Percentiles rank a stretch among this genome's conserved stretches.
phyloP scores from a whole-genome alignment of 1,140 invertebrate species.

The Drosophila athabasca region DNA sequence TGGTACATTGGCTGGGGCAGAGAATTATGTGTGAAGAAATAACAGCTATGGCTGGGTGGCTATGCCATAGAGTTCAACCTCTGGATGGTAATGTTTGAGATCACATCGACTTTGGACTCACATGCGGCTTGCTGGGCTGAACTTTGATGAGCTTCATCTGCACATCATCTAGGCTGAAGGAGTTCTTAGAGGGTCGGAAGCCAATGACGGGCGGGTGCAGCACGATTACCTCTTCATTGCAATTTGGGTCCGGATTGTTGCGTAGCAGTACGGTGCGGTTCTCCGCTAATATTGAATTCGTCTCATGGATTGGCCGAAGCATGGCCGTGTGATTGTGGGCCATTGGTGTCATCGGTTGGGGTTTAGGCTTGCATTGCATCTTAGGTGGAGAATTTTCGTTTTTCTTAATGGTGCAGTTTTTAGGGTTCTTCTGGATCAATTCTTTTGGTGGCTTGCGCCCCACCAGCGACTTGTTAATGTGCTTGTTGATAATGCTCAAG shows the following conservation, averaged over 20 bases:
- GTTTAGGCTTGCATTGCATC: background rate
- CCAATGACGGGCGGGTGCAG: conserved; percentile 41
- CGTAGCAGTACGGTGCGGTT: background rate
- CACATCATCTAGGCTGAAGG: conserved; percentile 14
- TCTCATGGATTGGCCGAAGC: conserved; percentile 7
- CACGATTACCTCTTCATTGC: conserved; percentile 41
- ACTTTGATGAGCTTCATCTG: conserved; percentile 20
- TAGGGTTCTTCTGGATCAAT: background rate
- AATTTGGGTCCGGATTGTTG: conserved; percentile 27
- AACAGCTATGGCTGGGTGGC: conserved; percentile 33
- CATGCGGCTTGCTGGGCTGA: too few species aligned
- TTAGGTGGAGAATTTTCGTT: background rate
- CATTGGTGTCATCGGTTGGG: background rate
- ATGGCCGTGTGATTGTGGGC: background rate
- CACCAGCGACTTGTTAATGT: conserved; percentile 2
- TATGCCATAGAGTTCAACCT: conserved; percentile 14
- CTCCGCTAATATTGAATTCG: conserved; percentile 1
- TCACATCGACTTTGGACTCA: background rate
- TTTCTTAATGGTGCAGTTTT: too few species aligned
- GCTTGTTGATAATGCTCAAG: conserved; percentile 30
- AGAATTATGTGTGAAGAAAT: conserved; percentile 38
- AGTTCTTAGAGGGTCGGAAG: conserved; percentile 58
- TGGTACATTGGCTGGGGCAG: conserved; percentile 8
- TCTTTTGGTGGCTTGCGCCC: background rate
- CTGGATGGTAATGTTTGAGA: background rate